phyloP scores from a whole-genome alignment of 2,113 vertebrate species.

The Nothocercus julius region DNA sequence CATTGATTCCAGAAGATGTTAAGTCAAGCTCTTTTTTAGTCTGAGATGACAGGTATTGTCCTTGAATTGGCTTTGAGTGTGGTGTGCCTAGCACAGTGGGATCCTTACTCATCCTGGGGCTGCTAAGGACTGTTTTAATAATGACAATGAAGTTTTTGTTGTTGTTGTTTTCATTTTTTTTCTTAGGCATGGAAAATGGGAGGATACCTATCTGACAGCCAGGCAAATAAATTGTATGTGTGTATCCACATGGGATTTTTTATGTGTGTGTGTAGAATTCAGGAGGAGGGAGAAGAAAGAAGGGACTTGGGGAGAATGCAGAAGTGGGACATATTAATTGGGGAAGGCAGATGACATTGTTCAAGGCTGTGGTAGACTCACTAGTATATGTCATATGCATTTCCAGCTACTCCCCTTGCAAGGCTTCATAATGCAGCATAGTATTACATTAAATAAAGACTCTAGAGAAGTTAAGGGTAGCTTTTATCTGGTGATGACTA shows the following conservation, averaged over 20 bases:
- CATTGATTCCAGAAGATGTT: background rate
- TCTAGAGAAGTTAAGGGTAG: background rate
- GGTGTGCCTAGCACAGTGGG: rapidly evolving
- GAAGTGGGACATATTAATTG: background rate
- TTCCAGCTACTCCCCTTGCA: background rate
- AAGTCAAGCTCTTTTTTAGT: background rate
- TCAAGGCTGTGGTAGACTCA: rapidly evolving
- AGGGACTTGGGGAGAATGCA: background rate
- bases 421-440: background rate
- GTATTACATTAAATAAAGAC: background rate
- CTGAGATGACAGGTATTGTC: background rate
- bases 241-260: too few relatives aligned
- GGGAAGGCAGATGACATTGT: rapidly evolving
- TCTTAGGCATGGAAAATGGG: background rate
- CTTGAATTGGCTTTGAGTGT: background rate
- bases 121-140: background rate
- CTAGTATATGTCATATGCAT: rapidly evolving
- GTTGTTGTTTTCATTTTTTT: background rate
- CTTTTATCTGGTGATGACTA: background rate
- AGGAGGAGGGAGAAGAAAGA: background rate
- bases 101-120: background rate
- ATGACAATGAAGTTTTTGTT: background rate
- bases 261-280: background rate
- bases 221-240: background rate
- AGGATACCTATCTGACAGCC: background rate